Evolutionary conservation across 2,113 vertebrate species (phyloP).

Genomic region (Cyprinodon tularosa): DNA sequence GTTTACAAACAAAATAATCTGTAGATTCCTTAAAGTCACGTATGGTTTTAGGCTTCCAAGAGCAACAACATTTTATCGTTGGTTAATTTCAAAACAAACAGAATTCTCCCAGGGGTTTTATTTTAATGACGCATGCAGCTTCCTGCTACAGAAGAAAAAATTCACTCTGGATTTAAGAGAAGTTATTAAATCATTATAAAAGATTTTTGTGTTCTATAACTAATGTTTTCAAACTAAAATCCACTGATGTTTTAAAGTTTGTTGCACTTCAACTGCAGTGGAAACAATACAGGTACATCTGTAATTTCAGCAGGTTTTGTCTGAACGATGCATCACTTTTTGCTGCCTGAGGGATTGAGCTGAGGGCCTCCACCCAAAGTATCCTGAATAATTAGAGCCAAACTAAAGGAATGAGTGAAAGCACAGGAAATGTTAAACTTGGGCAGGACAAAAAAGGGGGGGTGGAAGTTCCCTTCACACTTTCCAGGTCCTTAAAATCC

Average conservation of each 20-base stretch:
- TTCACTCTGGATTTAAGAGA: too few species aligned
- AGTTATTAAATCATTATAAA: too few species aligned
- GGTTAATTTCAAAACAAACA: neutral
- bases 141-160: neutral
- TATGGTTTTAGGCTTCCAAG: neutral
- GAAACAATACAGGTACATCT: neutral
- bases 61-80: neutral
- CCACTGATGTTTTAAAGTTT: neutral
- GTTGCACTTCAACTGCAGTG: neutral
- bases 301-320: neutral
- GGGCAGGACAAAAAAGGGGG: slow-evolving; percentile 54
- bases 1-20: neutral
- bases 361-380: slow-evolving; percentile 18
- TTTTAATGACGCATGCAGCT: neutral
- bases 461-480: slow-evolving; percentile 53
- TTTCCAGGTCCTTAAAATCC: slow-evolving; percentile 48
- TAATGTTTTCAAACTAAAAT: too few species aligned
- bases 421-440: slow-evolving; percentile 64
- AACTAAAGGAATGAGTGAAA: slow-evolving; percentile 63
- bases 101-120: neutral
- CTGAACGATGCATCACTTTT: neutral
- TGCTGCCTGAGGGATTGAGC: slow-evolving; percentile 1
- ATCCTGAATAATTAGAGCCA: slow-evolving; percentile 55
- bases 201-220: too few species aligned
- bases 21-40: neutral